Evolutionary conservation across 2,888 invertebrate genomes (phyloP), one percentile per base, ranked within the genome.

Genomic region (Panzeria rudis): DNA sequence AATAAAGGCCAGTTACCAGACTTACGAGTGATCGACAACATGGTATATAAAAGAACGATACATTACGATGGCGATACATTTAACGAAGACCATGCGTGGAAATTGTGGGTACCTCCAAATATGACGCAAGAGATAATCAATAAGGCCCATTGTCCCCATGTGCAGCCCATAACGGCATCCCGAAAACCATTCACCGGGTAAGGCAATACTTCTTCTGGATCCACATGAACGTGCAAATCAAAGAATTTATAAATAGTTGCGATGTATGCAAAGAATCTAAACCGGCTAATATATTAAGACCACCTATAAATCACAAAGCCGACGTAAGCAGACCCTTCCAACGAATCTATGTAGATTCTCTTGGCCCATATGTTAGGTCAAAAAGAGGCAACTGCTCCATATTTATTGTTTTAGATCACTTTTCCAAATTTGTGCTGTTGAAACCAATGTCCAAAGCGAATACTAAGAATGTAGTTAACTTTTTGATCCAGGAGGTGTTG

Each of bases 371-470:
- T 5, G 25, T 47, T 1, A 7, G 64, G 0, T 64, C 47, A 0
- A 64, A 23, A 29, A 23, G 25, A 25, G 64, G 64, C 0, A 66
- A 66, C 6, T 9, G 9, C 0, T 66, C 29, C 9, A 66, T 66
- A 3, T 66, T 66, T 17, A 47, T 66, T 11, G 64, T 66, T 5
- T 6, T 32, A 6, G 32, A 32, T 6, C 32, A 32, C 6, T 6
- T 32, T 32, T 32, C 32, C 6, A 61, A 61, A 61, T 61, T 38
- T 38, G 61, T 61, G 0, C 9, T 61, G 3, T 11, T 61, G 1
- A 61, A 61, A 11, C 20, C 61, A 9, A 61, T 61, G 61, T n/a
- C 35, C 20, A 61, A 61, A 11, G 61, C 61, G 2, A 66, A 66
- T n/a, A 47, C 29, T 3, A 64, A 64, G 47, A 64, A 64, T n/a